Base-by-base conservation (phyloP, 2,113 vertebrate species). In the Apodemus sylvaticus region DNA sequence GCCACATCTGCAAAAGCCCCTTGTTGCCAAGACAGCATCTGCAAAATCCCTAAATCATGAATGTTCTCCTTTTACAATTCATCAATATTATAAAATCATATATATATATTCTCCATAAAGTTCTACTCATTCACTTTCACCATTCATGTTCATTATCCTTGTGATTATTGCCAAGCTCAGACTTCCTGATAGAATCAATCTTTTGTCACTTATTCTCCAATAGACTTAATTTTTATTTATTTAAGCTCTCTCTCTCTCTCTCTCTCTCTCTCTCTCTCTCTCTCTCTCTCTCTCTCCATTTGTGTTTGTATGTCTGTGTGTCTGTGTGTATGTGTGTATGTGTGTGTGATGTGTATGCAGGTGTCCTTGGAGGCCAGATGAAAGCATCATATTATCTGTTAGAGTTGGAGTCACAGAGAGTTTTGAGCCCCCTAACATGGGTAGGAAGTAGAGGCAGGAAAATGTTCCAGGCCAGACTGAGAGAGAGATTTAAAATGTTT, bases 131-230 rank as follows among this genome's bases (percentile, higher is more conserved):
- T 71, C 73, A 83, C 26, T 85, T 90, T 79, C 29, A 64, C 42
- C 29, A 39, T 79, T 93, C 86, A 73, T 60, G 22, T 81, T 91
- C 83, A 78, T 87, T 85, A 76, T 92, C 66, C 48, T 66, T 71
- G 9, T 77, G 53, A 79, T 78, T 64, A 53, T 94, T 81, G 66
- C 51, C 83, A 81, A 77, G 58, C 42, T 42, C 77, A 96, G 51
- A 77, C 71, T 86, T 95, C 91, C 90, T 91, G 34, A 89, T 89
- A 79, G 42, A 39, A 19, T 53, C 51, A 70, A 7, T 74, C 45
- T 48, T 93, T 86, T 39, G 16, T 39, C 45, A 42, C n/a, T 39
- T 81, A 91, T 51, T 92, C 8, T 94, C 31, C 78, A 86, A 55
- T 58, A 90, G 5, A 88, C 26, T 92, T 90, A 39, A 53, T 55